Percentiles rank a stretch among this genome's conserved stretches.
phyloP scores from a whole-genome alignment of 2,888 invertebrate species.

The Caenorhabditis sp. region DNA sequence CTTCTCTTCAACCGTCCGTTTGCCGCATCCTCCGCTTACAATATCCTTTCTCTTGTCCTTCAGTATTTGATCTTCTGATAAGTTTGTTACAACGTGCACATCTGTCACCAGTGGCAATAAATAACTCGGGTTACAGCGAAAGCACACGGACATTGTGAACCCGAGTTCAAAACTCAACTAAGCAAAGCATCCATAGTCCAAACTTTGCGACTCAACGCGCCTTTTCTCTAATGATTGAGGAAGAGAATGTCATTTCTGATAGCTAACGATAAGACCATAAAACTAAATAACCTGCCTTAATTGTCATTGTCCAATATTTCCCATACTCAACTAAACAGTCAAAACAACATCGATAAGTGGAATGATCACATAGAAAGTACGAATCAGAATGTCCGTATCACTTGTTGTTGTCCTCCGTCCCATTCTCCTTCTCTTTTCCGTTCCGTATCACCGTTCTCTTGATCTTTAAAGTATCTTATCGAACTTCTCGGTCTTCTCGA shows the following conservation, averaged over 20 bases:
- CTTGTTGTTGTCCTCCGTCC: background rate
- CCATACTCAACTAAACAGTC: background rate
- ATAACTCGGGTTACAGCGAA: slow-evolving; percentile 4
- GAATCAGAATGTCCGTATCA: background rate
- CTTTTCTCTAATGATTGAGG: no score
- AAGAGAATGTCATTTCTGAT: no score
- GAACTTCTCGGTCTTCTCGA: background rate
- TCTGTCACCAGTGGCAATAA: background rate
- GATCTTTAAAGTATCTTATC: slow-evolving; percentile 2
- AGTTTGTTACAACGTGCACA: background rate
- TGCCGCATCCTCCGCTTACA: background rate
- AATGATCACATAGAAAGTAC: background rate
- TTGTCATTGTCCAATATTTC: background rate
- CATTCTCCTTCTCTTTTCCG: background rate
- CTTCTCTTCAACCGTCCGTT: background rate
- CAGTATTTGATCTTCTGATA: slow-evolving; percentile 5
- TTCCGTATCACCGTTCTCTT: slow-evolving; percentile 1
- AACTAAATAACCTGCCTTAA: background rate
- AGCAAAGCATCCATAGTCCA: no score
- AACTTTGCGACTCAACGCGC: no score
- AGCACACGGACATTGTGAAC: no score
- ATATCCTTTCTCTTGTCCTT: background rate
- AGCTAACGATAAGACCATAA: background rate
- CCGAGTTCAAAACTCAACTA: no score
- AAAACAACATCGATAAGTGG: background rate